Evolutionary conservation across 2,113 vertebrate genomes (phyloP).

Genomic region (Bubo bubo): DNA sequence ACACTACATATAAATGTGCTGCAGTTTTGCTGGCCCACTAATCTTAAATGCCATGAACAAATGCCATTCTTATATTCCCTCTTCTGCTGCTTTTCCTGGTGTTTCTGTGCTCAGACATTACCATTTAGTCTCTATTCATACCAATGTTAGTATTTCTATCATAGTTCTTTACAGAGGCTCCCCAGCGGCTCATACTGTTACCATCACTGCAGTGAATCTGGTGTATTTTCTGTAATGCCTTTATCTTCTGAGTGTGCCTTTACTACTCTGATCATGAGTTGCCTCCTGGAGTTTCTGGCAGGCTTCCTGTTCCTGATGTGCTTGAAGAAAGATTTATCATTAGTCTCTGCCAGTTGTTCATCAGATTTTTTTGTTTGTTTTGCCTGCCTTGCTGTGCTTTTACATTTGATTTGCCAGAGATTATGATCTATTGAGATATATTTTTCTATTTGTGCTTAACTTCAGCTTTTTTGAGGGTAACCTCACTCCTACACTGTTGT

Average conservation of each 20-base stretch:
- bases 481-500: neutral
- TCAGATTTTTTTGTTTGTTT: conserved; percentile 7
- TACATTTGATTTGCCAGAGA: neutral
- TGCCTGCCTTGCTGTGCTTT: neutral
- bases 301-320: neutral
- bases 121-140: neutral
- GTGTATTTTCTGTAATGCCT: neutral
- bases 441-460: neutral
- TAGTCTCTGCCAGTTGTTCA: neutral
- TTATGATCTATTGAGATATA: neutral
- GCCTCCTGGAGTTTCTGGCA: conserved; percentile 11
- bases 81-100: neutral
- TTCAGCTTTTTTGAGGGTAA: neutral
- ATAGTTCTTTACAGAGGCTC: neutral
- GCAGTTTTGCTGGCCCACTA: neutral
- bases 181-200: accelerated
- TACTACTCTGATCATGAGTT: neutral
- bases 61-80: neutral
- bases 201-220: neutral
- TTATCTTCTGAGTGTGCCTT: neutral
- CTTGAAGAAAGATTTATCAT: conserved; percentile 5
- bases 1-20: neutral
- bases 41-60: neutral
- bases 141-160: neutral
- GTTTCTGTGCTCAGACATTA: neutral